phyloP scores from a whole-genome alignment of 2,888 invertebrate genomes.

The Ophion obscuratus region DNA sequence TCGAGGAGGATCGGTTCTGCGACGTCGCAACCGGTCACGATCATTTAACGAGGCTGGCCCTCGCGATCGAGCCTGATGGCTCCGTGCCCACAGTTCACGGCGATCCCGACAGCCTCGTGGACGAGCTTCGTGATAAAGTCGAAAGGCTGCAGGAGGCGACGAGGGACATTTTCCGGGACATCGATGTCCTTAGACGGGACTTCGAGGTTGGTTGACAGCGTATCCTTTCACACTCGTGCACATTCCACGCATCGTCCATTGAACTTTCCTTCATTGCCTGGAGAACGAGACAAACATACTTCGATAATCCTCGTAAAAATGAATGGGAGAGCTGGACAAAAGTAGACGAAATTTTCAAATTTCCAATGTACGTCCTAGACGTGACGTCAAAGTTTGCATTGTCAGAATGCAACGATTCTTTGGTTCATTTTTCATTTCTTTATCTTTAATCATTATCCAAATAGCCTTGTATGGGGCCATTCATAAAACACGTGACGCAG shows the following conservation, averaged over 20 bases:
- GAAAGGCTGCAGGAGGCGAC: conserved; percentile 74
- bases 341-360: background rate
- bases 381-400: too few species aligned
- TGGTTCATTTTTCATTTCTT: too few species aligned
- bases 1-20: conserved; percentile 75
- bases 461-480: too few species aligned
- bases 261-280: background rate
- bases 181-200: conserved; percentile 74
- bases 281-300: background rate
- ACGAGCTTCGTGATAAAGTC: conserved; percentile 75
- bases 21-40: conserved; percentile 74
- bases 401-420: too few species aligned
- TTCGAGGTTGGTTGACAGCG: conserved; percentile 73
- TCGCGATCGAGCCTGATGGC: conserved; percentile 77
- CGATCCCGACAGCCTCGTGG: conserved; percentile 71
- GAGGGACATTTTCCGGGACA: conserved; percentile 76
- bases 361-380: too few species aligned
- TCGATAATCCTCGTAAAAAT: background rate
- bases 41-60: conserved; percentile 76
- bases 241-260: background rate
- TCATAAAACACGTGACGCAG: too few species aligned
- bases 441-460: too few species aligned
- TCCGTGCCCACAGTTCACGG: conserved; percentile 51
- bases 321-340: background rate
- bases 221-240: background rate